A percentile compares a stretch with the other conserved stretches of the same genome.
Evolutionary conservation across 2,888 invertebrate genomes (phyloP).

Genomic region (Metellina segmentata): DNA sequence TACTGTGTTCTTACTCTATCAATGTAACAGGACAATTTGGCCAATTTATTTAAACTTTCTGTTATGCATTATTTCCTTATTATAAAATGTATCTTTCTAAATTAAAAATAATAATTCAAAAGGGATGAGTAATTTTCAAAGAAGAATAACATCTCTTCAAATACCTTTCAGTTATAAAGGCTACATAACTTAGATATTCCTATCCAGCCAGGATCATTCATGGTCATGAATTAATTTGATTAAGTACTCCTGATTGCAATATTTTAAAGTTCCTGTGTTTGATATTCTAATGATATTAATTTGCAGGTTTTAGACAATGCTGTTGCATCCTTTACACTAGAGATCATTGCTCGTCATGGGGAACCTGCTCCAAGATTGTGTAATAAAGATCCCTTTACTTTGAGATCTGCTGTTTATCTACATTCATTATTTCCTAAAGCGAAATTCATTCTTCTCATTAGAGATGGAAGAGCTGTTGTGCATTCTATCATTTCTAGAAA

Average conservation of each 20-base stretch:
- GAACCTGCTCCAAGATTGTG: constrained; percentile 96
- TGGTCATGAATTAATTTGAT: background rate
- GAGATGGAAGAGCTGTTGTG: constrained; percentile 98
- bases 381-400: constrained; percentile 99
- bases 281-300: background rate
- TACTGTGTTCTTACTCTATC: too few species aligned
- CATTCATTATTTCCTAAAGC: constrained; percentile 97
- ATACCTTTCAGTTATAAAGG: too few species aligned
- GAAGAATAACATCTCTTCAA: too few species aligned
- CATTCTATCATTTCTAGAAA: constrained; percentile 98
- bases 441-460: constrained; percentile 98
- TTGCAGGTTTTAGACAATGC: constrained; percentile 92
- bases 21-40: too few species aligned
- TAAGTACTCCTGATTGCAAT: background rate
- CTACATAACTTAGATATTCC: too few species aligned
- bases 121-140: too few species aligned
- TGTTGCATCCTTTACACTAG: constrained; percentile 96
- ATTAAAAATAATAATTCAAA: too few species aligned
- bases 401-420: constrained; percentile 97
- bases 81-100: too few species aligned
- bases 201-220: too few species aligned
- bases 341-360: constrained; percentile 96
- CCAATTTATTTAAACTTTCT: too few species aligned
- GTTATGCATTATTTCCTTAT: too few species aligned
- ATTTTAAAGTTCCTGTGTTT: background rate